Base-by-base conservation (phyloP, 1,140 invertebrate species). In the Coboldia fuscipes region DNA sequence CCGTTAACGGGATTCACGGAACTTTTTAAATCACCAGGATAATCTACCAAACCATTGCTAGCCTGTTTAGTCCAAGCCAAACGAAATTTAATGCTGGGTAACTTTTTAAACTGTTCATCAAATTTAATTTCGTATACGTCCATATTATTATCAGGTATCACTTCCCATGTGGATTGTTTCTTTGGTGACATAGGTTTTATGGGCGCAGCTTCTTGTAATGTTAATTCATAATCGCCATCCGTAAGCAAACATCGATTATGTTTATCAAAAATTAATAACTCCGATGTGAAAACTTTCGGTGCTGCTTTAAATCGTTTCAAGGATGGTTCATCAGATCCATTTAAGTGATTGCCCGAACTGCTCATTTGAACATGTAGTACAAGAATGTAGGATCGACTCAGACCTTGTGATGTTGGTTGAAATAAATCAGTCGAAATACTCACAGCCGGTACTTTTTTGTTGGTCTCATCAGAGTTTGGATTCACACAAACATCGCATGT, bases 191-290 rank as follows among this genome's bases (percentile, higher is more conserved):
- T 45, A 51, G 29, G 54, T 65, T 43, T 63, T 63, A 24, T 59
- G 53, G 34, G 12, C 12, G 24, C 24, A 12, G 30, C 21, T 47
- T 84, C 78, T 43, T 82, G 73, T 36, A 92, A 50, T 31, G 77
- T 72, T 27, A 90, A 57, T 50, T 90, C 82, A 57, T 94, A 93
- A 51, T 90, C 80, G 2, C 85, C 86, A 45, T 88, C 82, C 1
- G 70, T 75, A 4, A 94, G 60, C 18, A 80, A 61, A 50, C 84
- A 90, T 6, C 78, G 68, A 48, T 77, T 84, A 41, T 86, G 75
- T 51, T 86, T 85, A 48, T 94, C 86, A 51, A 85, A 90, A 14
- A 94, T 70, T 28, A 84, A 75, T 13, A 94, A 57, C 53, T 92
- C 85, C 29, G 81, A 79, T 20, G 78, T 76, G 48, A 75, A 85